Percentiles rank a stretch among this genome's conserved stretches.
Evolutionary conservation across 2,113 vertebrate genomes (phyloP).

Genomic region (Eidolon helvum): DNA sequence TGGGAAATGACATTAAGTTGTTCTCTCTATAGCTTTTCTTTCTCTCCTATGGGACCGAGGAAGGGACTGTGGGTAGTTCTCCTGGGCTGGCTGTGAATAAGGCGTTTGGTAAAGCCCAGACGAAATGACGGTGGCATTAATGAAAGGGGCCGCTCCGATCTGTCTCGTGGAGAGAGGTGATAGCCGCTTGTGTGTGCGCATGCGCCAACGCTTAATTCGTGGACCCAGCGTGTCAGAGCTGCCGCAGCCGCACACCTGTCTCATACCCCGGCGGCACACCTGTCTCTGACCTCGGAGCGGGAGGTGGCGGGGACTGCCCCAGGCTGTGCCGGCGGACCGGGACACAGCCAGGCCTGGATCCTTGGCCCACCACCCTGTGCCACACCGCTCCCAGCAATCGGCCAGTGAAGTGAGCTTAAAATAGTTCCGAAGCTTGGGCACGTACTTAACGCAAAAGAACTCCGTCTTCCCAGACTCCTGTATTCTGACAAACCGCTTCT

Average conservation of each 20-base stretch:
- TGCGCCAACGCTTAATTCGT: fast-evolving
- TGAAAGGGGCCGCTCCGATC: not conserved
- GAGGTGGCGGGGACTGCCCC: fast-evolving
- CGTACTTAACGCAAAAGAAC: not conserved
- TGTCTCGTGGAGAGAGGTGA: not conserved
- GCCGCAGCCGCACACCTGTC: not conserved
- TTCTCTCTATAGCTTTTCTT: not conserved
- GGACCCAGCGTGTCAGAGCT: not conserved
- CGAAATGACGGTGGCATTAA: fast-evolving
- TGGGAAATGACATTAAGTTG: not conserved
- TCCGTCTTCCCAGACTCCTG: not conserved
- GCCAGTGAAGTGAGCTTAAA: not conserved
- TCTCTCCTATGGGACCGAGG: not conserved
- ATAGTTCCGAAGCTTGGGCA: not conserved
- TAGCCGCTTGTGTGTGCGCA: not conserved
- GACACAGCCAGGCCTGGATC: not conserved
- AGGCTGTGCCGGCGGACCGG: fast-evolving
- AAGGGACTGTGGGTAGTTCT: not conserved
- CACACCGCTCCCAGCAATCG: fast-evolving
- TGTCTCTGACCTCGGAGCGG: not conserved
- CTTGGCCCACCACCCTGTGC: fast-evolving
- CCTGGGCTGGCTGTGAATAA: not conserved
- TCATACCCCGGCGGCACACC: not conserved
- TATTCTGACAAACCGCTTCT: not conserved
- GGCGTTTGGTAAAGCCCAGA: not conserved